Evolutionary conservation across 2,888 invertebrate species (phyloP).

Genomic region (Rhogogaster chlorosoma): DNA sequence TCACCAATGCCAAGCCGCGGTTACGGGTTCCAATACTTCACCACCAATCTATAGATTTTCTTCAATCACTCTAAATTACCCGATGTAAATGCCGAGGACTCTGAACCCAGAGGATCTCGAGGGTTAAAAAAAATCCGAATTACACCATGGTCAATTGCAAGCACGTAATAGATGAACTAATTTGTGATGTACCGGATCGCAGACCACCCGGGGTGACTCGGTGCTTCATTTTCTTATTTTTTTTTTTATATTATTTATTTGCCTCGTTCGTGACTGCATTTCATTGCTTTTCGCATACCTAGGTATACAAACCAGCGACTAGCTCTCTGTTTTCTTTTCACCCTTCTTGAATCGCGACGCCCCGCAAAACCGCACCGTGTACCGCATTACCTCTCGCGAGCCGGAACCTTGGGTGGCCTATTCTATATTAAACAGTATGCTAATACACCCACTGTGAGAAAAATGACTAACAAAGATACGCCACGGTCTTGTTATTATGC

Average conservation of each 20-base stretch:
- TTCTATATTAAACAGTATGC: conserved; percentile 76
- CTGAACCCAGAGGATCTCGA: background rate
- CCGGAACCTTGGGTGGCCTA: conserved; percentile 56
- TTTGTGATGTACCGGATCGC: background rate
- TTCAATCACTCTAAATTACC: conserved; percentile 24
- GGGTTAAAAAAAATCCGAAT: background rate
- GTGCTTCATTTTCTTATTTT: background rate
- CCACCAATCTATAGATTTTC: conserved; percentile 2
- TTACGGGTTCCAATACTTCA: background rate
- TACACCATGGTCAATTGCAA: background rate
- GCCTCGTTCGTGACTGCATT: background rate
- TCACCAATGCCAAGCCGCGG: background rate
- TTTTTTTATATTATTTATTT: background rate
- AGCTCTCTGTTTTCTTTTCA: conserved; percentile 47
- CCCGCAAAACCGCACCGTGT: conserved; percentile 50
- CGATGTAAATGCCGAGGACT: background rate
- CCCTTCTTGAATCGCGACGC: conserved; percentile 48
- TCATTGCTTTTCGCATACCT: background rate
- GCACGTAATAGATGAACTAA: background rate
- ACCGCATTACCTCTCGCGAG: conserved; percentile 45
- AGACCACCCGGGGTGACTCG: background rate
- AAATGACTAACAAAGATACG: conserved; percentile 72
- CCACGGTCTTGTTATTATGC: conserved; percentile 73
- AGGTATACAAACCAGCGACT: background rate
- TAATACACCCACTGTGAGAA: conserved; percentile 69